These are phyloP conservation scores for Chydorus sphaericus DNA, from an alignment of 2,888 invertebrate species.

Conservation along the genomic window DNA sequence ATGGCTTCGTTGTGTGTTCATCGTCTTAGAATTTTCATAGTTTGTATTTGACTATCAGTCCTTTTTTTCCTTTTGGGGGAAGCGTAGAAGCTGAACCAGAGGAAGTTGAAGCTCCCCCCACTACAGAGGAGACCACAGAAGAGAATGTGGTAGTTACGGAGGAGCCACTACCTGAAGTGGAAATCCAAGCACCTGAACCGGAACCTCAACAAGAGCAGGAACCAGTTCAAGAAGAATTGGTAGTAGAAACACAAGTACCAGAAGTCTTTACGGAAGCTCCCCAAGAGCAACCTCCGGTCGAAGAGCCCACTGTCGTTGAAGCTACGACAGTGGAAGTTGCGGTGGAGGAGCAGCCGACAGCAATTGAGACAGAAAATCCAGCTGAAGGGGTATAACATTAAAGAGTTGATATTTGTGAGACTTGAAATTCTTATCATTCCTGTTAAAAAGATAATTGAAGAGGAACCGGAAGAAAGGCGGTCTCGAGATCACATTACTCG, in stretches of 20 bases:
- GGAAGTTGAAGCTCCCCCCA: constrained; percentile 15
- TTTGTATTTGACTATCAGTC: neutral
- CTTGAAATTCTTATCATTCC: neutral
- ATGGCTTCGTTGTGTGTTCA: too few species aligned
- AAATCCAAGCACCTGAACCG: constrained; percentile 3
- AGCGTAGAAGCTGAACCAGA: constrained; percentile 4
- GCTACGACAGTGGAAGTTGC: constrained; percentile 19
- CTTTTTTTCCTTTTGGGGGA: neutral
- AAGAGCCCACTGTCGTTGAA: constrained; percentile 22
- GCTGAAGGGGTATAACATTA: constrained; percentile 41
- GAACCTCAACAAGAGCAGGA: neutral
- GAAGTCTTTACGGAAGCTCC: constrained; percentile 7
- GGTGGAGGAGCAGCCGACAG: constrained; percentile 22
- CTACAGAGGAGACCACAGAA: constrained; percentile 14
- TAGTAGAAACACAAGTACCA: constrained; percentile 20
- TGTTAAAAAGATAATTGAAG: constrained; percentile 32
- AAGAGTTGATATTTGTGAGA: constrained; percentile 19
- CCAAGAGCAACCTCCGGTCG: constrained; percentile 4
- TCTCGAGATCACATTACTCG: constrained; percentile 64
- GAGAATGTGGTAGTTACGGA: neutral
- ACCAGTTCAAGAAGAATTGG: constrained; percentile 5
- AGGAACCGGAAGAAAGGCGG: constrained; percentile 60
- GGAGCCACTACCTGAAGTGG: neutral
- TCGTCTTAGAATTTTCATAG: too few species aligned
- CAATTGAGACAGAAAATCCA: constrained; percentile 21